Base-by-base conservation (phyloP, 1,140 invertebrate genomes). In the Ips typographus region DNA sequence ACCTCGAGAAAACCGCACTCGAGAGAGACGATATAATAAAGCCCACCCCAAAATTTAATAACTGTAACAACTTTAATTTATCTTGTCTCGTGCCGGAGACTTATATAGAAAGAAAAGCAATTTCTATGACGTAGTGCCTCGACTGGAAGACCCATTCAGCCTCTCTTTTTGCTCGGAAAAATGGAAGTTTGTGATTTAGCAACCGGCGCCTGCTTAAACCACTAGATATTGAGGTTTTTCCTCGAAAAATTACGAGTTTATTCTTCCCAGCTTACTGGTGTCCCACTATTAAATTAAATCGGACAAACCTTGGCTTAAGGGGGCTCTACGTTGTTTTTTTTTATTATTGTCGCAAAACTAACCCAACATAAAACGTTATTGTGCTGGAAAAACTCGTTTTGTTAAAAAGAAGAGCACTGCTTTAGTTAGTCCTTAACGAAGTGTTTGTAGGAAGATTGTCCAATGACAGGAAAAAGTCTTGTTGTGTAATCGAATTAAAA, bases 1-100 rank as follows among this genome's bases (percentile, higher is more conserved):
- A 6, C 53, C 44, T 49, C 7, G 44, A 49, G 44, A 40, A 61
- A 61, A 44, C 5, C 39, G 49, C 22, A 22, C 22, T 22, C 22
- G 22, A 22, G 22, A 22, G 22, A 63, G 60, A 70, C 60, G 41
- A 70, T 64, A 63, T 70, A 70, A 70, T 70, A 70, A 70, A 70
- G 68, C 68, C 65, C 58, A 53, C 41, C 56, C 58, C 43, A 42
- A 70, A 70, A 70, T 70, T 70, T 70, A 70, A 70, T 70, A 70
- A 63, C 68, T 70, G 68, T 70, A 70, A 70, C 61, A 70, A 70
- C 68, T 70, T 70, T 70, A 70, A 70, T 70, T 70, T 70, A 70
- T 70, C 68, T 70, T 70, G 66, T 68, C 66, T 62, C 66, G 57
- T 68, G 57, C 52, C 43, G 44, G 57, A 40, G 55, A 60, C 57